Evolutionary conservation across 2,797 vertebrate genomes (phyloP).

Genomic region (Garrulus glandarius): DNA sequence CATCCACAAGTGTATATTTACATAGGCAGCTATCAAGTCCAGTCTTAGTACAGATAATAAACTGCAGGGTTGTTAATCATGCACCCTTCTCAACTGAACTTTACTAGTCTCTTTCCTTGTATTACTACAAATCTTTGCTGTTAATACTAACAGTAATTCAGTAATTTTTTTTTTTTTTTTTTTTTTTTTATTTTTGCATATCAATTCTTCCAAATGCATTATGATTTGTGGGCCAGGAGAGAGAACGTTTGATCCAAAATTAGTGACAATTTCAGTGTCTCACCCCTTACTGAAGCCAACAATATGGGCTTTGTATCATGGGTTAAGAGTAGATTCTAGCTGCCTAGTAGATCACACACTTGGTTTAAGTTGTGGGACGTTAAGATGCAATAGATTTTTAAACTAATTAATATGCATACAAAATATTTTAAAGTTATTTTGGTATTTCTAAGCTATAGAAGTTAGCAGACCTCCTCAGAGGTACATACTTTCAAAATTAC

Average conservation of each 20-base stretch:
- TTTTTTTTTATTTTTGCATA: not conserved
- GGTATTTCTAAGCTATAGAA: not conserved
- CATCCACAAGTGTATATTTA: not conserved
- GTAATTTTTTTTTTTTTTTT: too few species aligned
- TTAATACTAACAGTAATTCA: not conserved
- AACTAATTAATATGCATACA: not conserved
- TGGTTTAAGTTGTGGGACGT: not conserved
- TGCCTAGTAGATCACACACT: not conserved
- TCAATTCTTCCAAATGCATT: not conserved
- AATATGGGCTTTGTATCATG: not conserved
- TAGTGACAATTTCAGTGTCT: not conserved
- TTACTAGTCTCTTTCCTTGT: not conserved
- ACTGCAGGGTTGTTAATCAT: not conserved
- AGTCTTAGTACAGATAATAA: not conserved
- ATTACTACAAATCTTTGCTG: not conserved
- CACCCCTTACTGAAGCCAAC: not conserved
- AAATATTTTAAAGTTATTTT: not conserved
- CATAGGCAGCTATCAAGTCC: not conserved
- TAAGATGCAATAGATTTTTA: not conserved
- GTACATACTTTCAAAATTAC: not conserved
- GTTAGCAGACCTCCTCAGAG: not conserved
- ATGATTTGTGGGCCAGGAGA: not conserved
- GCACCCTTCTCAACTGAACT: not conserved
- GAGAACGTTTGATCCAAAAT: not conserved
- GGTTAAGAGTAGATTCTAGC: not conserved